Percentiles rank a stretch among this genome's conserved stretches.
These are phyloP conservation scores for Dynastes grantii DNA, from an alignment of 2,888 invertebrate genomes.

Conservation along the genomic window DNA sequence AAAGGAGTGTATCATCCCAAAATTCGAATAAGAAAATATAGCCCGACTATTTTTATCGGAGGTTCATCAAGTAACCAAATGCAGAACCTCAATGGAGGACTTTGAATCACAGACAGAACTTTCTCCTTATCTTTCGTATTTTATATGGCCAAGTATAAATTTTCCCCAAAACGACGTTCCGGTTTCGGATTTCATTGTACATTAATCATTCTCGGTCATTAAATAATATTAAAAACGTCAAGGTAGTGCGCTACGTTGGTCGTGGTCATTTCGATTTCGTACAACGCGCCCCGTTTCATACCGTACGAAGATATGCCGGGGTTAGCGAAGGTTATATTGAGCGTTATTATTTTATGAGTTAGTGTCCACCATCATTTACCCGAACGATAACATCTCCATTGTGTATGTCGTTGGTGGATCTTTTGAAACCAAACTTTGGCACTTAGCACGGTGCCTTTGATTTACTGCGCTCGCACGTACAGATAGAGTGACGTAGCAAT, in stretches of 20 bases:
- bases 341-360: slow-evolving; percentile 55
- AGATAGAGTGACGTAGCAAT: slow-evolving; percentile 7
- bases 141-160: slow-evolving; percentile 55
- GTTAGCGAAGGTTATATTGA: slow-evolving; percentile 41
- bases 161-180: slow-evolving; percentile 46
- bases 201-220: slow-evolving; percentile 56
- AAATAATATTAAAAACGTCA: slow-evolving; percentile 56
- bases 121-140: slow-evolving; percentile 44
- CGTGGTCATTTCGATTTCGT: slow-evolving; percentile 53
- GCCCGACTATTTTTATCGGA: background rate
- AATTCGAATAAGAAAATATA: too few species aligned
- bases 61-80: slow-evolving; percentile 19
- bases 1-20: too few species aligned
- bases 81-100: slow-evolving; percentile 4
- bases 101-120: background rate
- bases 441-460: slow-evolving; percentile 37
- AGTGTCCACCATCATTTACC: slow-evolving; percentile 52
- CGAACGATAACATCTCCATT: slow-evolving; percentile 53
- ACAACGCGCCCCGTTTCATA: slow-evolving; percentile 43
- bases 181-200: slow-evolving; percentile 38
- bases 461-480: slow-evolving; percentile 38
- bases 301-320: slow-evolving; percentile 43
- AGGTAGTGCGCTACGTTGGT: slow-evolving; percentile 46
- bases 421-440: slow-evolving; percentile 52
- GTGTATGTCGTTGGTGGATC: slow-evolving; percentile 50